Evolutionary conservation across 2,797 vertebrate species (phyloP), one percentile per base, ranked within the genome.

Genomic region (Acipenser oxyrinchus): DNA sequence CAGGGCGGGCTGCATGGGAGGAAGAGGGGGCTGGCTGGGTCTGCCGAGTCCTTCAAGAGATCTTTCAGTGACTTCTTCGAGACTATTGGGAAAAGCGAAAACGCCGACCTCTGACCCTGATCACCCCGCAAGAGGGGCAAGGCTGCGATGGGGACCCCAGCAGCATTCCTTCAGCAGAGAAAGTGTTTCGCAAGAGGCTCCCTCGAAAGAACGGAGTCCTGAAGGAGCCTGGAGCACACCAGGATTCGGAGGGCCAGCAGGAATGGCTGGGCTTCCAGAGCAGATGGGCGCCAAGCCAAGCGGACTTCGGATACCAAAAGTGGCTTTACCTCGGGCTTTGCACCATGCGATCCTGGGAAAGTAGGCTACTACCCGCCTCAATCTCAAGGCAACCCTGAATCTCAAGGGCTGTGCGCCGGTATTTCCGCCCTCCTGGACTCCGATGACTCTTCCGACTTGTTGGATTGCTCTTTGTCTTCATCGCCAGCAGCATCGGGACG

Each of bases 31-130:
- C 84, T 90, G 10, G 80, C 89, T 0, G 91, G 91, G 0, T 82
- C 90, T 70, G 87, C 80, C 0, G 88, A 93, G 0, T 85, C 88
- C 62, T 93, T 89, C 69, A 89, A 89, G 66, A 94, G 90, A 74
- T 96, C 95, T 66, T 99, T 99, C 82, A 95, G 94, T 55, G 96
- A 98, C 71, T 99, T 99, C 81, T 98, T 99, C 11, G 96, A 99
- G 81, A 94, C 94, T 65, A 99, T 99, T 0, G 96, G 96, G 51
- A 96, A 83, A 98, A 97, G 75, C 89, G 75, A 97, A 97, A 83
- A 98, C 74, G 74, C 93, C 3, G 87, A 92, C 67, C 87, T 93
- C 72, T 93, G 86, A 98, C 74, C 74, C 93, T 2, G 87, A 92
- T 67, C 87, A 93, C 72, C 93, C 0, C 88, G 93, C 66, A 99